A percentile compares a stretch with the other conserved stretches of the same genome.
phyloP scores from a whole-genome alignment of 2,797 vertebrate species.

The Anguilla obscura region DNA sequence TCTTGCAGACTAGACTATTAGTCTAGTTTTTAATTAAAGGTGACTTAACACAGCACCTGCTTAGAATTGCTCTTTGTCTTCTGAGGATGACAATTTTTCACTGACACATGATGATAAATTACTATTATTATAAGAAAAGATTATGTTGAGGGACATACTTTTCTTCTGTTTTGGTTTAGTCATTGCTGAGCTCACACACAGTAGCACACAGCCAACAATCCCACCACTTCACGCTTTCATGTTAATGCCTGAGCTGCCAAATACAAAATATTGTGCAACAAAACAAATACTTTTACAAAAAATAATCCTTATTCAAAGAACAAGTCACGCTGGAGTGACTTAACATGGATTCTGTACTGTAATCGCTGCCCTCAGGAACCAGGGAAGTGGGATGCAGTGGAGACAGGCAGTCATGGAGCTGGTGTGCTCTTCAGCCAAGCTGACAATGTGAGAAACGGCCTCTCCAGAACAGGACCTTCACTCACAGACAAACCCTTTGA shows the following conservation, averaged over 20 bases:
- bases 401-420: background rate
- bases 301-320: background rate
- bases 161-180: background rate
- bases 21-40: background rate
- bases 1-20: background rate
- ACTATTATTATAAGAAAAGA: background rate
- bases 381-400: no score
- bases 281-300: background rate
- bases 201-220: background rate
- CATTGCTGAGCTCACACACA: background rate
- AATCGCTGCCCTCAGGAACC: background rate
- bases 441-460: background rate
- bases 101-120: background rate
- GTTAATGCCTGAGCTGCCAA: background rate
- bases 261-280: background rate
- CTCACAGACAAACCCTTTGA: constrained; percentile 6
- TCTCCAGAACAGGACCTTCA: background rate
- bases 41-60: background rate
- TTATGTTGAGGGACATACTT: background rate
- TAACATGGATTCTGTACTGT: background rate
- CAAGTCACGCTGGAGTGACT: background rate
- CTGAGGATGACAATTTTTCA: background rate
- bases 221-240: background rate
- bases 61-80: background rate
- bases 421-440: constrained; percentile 10